Evolutionary conservation across 2,888 invertebrate species (phyloP), one percentile per base, ranked within the genome.

Genomic region (Epinotia bilunana): DNA sequence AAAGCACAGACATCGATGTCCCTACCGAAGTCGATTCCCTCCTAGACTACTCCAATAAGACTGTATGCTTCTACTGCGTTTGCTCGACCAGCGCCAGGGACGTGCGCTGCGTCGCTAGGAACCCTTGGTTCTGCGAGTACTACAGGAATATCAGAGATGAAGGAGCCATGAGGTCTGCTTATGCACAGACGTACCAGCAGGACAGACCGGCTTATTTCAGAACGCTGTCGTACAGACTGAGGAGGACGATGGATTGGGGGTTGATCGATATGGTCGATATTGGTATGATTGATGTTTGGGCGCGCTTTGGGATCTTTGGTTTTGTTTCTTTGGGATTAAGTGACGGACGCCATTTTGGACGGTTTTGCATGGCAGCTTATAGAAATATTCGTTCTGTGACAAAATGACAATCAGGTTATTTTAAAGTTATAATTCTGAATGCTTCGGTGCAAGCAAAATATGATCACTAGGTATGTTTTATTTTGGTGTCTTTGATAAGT

Each of bases 191-290:
- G 12, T 88, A 91, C 69, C 69, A 86, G 63, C 88, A 91, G 77
- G 91, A 93, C 57, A 79, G 90, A 65, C 90, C 93, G 0, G 75
- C 83, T 0, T 93, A 91, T 77, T 92, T 92, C 73, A 85, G 89
- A 11, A 83, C 84, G 28, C 71, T 93, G 43, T 90, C 93, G 0
- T 88, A 85, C 79, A 86, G 93, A 33, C 20, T 93, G 71, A 84
- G 93, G 46, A 87, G 93, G 74, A 91, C 88, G 0, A 92, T 93
- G 92, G 92, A 93, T 57, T 82, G 83, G 18, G 88, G 88, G 49
- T 81, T 91, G 9, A 86, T 81, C 78, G 88, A 87, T 74, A 81
- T 92, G n/a, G 77, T 91, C 33, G 85, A 88, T 23, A 82, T 80
- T 72, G 91, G 90, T 90, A 91, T 79, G 82, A 75, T 65, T 43